Evolutionary conservation across 2,113 vertebrate species (phyloP).

Genomic region (Dissostichus mawsoni): DNA sequence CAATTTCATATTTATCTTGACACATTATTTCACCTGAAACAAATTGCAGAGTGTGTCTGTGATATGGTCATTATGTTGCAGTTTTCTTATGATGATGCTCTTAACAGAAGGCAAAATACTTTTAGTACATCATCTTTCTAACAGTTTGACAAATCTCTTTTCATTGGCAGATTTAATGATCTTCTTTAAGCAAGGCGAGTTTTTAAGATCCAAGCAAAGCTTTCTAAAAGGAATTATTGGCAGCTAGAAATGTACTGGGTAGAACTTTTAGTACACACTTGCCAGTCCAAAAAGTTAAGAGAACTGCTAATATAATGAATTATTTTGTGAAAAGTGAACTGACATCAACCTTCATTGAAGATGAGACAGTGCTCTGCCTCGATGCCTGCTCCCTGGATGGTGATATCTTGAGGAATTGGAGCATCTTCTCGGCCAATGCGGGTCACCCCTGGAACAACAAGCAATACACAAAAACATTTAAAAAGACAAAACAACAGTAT

Average conservation of each 20-base stretch:
- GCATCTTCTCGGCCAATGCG: slow-evolving; percentile 86
- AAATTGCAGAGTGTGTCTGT: neutral
- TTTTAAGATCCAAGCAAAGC: neutral
- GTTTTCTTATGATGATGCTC: neutral
- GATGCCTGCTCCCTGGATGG: slow-evolving; percentile 81
- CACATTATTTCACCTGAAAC: neutral
- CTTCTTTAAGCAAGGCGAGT: neutral
- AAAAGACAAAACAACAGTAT: no score
- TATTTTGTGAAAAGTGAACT: slow-evolving; percentile 11
- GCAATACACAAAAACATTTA: neutral
- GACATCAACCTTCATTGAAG: slow-evolving; percentile 77
- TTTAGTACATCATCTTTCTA: neutral
- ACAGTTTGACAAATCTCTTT: neutral
- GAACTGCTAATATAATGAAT: neutral
- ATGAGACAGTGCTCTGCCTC: slow-evolving; percentile 86
- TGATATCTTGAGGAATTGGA: slow-evolving; percentile 83
- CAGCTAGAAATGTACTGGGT: neutral
- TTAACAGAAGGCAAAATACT: neutral
- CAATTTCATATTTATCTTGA: neutral
- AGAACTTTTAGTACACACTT: neutral
- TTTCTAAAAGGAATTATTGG: neutral
- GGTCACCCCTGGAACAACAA: slow-evolving; percentile 79
- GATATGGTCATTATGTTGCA: neutral
- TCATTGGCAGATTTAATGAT: neutral
- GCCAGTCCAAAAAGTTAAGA: neutral